Base-by-base conservation (phyloP, 2,113 vertebrate genomes). In the Coptodon rendalli region DNA sequence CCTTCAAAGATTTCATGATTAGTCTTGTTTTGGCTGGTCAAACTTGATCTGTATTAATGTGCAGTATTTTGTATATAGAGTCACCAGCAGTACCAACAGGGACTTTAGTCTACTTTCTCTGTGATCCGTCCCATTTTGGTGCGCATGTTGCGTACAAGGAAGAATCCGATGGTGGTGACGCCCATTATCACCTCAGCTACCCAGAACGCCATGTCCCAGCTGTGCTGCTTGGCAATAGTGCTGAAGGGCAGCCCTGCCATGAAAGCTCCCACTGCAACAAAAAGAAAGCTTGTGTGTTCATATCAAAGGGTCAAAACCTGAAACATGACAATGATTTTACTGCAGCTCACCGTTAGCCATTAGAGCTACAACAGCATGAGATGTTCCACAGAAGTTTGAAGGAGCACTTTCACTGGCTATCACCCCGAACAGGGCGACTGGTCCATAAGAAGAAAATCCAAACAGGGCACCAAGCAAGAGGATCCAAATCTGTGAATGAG, bases 331-430 rank as follows among this genome's bases (percentile, higher is more conserved):
- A 2, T 13, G 17, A 50, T n/a, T 31, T 61, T 43, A 22, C n/a
- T 24, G 6, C 14, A 56, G 92, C 97, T 96, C 93, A 99, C 99
- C 97, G 0, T 99, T 99, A 50, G 99, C 99, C 97, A 99, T 99
- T 48, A 99, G 96, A 11, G 98, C 99, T 54, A 99, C 99, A 1
- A 99, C 97, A 27, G 99, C 99, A 2, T 99, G 99, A 48, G 99
- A 99, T 2, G 98, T 99, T 63, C 99, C 99, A 4, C 98, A 99
- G 85, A 97, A 97, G 91, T 99, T 99, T 59, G 97, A 96, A 3
- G 98, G 98, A 24, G 99, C 98, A 1, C 98, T 96, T 93, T 99
- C 99, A 2, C 98, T 99, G 91, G 99, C 98, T 76, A 99, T 99
- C 27, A 99, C 98, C 34, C 99, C 99, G 19, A 99, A 99, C 53